phyloP scores from a whole-genome alignment of 1,140 invertebrate genomes.

The Orchestia grillus region DNA sequence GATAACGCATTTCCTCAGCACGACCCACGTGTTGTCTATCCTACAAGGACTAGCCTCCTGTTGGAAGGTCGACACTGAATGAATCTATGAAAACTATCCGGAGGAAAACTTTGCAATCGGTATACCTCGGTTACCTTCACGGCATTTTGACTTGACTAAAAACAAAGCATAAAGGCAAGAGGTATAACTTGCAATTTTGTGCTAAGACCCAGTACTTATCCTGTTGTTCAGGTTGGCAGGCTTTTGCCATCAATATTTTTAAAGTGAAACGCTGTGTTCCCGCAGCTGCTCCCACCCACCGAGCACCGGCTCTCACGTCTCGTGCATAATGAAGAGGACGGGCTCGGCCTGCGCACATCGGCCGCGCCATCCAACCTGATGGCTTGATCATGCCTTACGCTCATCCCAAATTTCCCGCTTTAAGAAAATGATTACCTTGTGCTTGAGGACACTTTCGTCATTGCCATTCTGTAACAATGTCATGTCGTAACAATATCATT shows the following conservation, averaged over 20 bases:
- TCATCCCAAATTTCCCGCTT: background rate
- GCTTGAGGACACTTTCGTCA: background rate
- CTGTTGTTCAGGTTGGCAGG: conserved; percentile 3
- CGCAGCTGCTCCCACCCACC: conserved; percentile 9
- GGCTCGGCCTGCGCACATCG: background rate
- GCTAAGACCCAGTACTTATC: conserved; percentile 25
- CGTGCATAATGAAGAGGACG: conserved; percentile 37
- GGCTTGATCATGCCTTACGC: background rate
- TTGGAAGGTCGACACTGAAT: background rate
- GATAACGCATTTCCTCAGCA: background rate
- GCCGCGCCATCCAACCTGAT: background rate
- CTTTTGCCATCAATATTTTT: conserved; percentile 44
- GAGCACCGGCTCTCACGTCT: background rate
- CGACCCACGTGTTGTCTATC: background rate
- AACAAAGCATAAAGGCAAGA: conserved; percentile 9
- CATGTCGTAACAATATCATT: too few species aligned
- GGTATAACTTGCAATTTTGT: background rate
- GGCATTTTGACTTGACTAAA: background rate
- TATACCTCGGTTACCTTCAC: background rate
- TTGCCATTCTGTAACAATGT: too few species aligned
- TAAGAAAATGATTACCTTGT: background rate
- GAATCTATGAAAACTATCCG: background rate
- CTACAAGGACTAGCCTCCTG: background rate
- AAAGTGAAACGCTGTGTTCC: conserved; percentile 37
- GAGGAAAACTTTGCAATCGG: background rate